Conservation (phyloP, 92 coral and sea anemone species). For the Phenganax stokvisi region DNA sequence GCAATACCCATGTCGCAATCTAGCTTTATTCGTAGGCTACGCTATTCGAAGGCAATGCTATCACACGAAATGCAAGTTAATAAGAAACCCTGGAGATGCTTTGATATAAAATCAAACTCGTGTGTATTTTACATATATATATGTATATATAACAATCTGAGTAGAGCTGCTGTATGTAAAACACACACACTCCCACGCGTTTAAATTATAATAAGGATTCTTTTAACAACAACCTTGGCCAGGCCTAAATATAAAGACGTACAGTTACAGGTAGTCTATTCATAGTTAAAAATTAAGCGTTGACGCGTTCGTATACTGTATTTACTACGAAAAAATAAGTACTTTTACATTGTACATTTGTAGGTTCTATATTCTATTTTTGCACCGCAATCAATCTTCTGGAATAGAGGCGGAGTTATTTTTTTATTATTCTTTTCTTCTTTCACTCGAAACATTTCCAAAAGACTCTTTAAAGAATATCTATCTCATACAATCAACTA, state of each 20-base stretch:
- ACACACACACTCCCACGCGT: conserved; percentile 5
- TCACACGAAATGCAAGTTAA: neutral
- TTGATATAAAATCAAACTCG: neutral
- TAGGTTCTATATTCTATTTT: neutral
- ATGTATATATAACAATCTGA: neutral
- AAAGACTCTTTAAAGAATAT: neutral
- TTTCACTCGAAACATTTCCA: neutral
- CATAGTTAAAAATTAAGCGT: too few species aligned
- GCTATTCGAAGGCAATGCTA: conserved; percentile 4
- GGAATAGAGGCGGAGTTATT: neutral
- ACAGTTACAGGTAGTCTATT: too few species aligned
- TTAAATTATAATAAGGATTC: neutral
- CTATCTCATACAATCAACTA: too few species aligned
- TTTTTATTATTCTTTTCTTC: neutral
- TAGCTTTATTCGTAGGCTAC: neutral
- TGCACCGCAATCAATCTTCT: neutral
- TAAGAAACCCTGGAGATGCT: conserved; percentile 13
- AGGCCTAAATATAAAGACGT: too few species aligned
- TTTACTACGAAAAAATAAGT: too few species aligned
- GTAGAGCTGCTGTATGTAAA: neutral
- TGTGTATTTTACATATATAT: neutral
- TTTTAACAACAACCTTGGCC: too few species aligned
- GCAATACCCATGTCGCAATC: conserved; percentile 23
- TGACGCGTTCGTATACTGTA: too few species aligned
- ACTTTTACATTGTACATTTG: too few species aligned